These are phyloP conservation scores for Aptenodytes patagonicus DNA, from an alignment of 2,113 vertebrate genomes.

Conservation along the genomic window DNA sequence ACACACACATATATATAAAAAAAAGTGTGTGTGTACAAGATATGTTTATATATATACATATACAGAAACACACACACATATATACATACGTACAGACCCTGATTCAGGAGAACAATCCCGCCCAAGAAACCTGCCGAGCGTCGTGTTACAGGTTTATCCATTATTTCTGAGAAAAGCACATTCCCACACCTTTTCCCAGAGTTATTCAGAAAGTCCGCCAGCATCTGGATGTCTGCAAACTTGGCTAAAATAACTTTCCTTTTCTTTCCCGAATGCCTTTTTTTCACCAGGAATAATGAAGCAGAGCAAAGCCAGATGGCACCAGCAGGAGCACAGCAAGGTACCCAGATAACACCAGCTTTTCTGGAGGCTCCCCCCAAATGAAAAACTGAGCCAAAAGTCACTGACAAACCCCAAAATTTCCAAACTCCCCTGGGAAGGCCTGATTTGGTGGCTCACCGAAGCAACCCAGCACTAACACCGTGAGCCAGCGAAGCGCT, in stretches of 20 bases:
- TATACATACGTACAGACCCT: neutral
- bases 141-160: neutral
- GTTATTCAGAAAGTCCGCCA: neutral
- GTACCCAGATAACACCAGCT: neutral
- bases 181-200: neutral
- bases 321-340: neutral
- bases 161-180: neutral
- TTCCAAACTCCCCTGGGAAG: neutral
- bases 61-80: neutral
- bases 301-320: neutral
- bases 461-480: neutral
- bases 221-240: neutral
- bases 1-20: too few species aligned
- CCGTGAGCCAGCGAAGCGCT: rapidly evolving
- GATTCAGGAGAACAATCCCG: neutral
- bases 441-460: neutral
- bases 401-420: neutral
- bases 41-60: neutral
- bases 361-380: neutral
- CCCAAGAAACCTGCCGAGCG: neutral
- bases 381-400: neutral
- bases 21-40: neutral
- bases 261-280: neutral
- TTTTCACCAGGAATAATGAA: neutral
- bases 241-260: neutral